phyloP scores from a whole-genome alignment of 2,888 invertebrate genomes.

The Cryptocephalus primarius region DNA sequence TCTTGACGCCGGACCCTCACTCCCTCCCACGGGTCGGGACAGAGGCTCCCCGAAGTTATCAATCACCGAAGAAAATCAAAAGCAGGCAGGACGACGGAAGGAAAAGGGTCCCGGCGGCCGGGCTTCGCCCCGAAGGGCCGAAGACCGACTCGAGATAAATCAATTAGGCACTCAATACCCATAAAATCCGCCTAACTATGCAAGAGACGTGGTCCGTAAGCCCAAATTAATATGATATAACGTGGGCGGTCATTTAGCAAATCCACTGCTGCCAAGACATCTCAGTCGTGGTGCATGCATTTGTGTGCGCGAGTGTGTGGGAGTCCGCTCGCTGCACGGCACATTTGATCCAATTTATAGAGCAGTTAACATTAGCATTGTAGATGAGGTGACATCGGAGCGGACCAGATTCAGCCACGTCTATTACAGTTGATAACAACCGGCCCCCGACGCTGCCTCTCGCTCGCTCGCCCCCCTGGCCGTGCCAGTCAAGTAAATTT shows the following conservation, averaged over 20 bases:
- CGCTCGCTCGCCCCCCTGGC: not conserved
- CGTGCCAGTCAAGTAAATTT: not conserved
- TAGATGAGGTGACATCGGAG: slow-evolving; percentile 24
- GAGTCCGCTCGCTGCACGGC: not conserved
- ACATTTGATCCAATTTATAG: slow-evolving; percentile 22
- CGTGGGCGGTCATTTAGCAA: not conserved
- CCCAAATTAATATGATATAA: not conserved
- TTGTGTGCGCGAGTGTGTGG: too few relatives aligned
- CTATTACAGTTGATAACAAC: not conserved
- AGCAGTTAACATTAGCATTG: slow-evolving; percentile 29
- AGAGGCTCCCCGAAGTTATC: too few relatives aligned
- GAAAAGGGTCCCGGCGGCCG: not conserved
- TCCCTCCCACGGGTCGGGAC: too few relatives aligned
- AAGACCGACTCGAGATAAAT: too few relatives aligned
- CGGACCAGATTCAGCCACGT: not conserved
- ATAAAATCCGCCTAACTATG: too few relatives aligned
- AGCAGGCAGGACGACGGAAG: too few relatives aligned
- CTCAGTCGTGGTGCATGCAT: too few relatives aligned
- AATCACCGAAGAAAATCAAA: too few relatives aligned
- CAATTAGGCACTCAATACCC: too few relatives aligned
- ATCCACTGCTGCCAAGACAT: not conserved
- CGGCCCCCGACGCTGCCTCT: not conserved
- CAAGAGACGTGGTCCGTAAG: not conserved
- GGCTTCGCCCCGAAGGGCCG: not conserved
- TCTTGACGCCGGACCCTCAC: too few relatives aligned